Evolutionary conservation across 2,113 vertebrate genomes (phyloP).

Genomic region (Ceuthmochares aereus): DNA sequence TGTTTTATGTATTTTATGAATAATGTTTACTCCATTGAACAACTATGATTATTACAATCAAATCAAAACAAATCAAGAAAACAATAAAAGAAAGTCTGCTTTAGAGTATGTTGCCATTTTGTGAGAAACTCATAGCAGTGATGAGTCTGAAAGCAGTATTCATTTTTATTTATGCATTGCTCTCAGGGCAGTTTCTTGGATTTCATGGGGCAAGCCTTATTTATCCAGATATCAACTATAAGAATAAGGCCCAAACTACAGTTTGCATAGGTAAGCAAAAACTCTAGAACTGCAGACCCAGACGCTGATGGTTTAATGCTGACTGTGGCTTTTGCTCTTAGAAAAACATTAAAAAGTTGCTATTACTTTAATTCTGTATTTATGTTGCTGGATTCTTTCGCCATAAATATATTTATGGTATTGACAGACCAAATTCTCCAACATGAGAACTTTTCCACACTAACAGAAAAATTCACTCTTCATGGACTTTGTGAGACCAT

Average conservation of each 20-base stretch:
- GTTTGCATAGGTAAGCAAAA: conserved; percentile 10
- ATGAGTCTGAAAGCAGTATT: background rate
- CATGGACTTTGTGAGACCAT: background rate
- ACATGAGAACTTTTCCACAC: background rate
- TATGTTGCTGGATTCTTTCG: background rate
- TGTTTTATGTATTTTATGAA: background rate
- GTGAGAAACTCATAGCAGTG: background rate
- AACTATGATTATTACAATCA: background rate
- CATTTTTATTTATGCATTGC: background rate
- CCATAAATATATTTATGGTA: background rate
- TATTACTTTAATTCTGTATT: background rate
- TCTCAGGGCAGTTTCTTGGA: background rate
- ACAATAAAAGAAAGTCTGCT: background rate
- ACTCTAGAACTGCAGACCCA: background rate
- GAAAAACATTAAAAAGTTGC: background rate
- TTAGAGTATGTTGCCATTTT: background rate
- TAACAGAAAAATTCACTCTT: background rate
- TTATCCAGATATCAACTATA: background rate
- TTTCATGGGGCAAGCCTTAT: background rate
- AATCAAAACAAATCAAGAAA: background rate
- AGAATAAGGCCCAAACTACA: background rate
- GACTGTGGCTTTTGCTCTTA: background rate
- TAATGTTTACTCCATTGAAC: background rate
- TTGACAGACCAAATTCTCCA: background rate
- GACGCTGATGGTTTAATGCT: background rate